Conservation (phyloP, 2,113 vertebrate species). For the Puffinus mauretanicus region DNA sequence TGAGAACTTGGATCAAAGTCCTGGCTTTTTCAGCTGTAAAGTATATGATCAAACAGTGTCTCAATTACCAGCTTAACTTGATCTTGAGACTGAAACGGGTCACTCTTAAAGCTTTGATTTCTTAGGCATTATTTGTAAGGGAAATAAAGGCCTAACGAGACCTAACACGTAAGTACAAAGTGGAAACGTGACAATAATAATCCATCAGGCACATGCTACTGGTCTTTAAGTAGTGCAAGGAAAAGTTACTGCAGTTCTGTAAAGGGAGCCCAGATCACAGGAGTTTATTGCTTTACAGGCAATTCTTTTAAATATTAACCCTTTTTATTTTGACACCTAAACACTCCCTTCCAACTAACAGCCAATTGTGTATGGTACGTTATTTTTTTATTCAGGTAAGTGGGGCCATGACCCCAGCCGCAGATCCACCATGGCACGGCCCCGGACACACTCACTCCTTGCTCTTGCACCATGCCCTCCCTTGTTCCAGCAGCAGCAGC, state of each 20-base stretch:
- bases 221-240: not conserved
- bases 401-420: not conserved
- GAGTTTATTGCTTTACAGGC: not conserved
- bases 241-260: not conserved
- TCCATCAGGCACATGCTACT: not conserved
- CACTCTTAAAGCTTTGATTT: not conserved
- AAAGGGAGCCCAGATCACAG: not conserved
- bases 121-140: not conserved
- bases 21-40: not conserved
- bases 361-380: not conserved
- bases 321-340: not conserved
- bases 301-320: slow-evolving; percentile 37
- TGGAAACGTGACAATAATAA: not conserved
- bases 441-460: not conserved
- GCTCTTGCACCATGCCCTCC: not conserved
- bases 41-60: not conserved
- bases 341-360: not conserved
- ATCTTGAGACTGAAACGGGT: not conserved
- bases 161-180: not conserved
- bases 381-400: not conserved
- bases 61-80: not conserved
- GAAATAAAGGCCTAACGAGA: not conserved
- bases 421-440: not conserved
- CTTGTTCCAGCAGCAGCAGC: not conserved
- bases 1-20: slow-evolving; percentile 27